phyloP scores from a whole-genome alignment of 2,113 vertebrate species.

The Erythrolamprus reginae region DNA sequence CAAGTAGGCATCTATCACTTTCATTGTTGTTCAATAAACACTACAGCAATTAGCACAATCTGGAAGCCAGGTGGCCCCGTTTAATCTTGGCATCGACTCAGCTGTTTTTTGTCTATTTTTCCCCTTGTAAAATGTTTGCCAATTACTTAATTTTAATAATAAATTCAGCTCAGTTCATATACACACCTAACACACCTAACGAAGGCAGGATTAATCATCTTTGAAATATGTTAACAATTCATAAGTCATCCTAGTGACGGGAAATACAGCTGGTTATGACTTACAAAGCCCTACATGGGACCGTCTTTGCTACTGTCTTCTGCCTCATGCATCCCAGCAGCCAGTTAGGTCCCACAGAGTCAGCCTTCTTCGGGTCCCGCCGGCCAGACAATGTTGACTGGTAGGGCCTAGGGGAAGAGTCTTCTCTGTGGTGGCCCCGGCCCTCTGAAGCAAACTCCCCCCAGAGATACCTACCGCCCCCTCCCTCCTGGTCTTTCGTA shows the following conservation, averaged over 20 bases:
- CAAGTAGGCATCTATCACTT: not conserved
- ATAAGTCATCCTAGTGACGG: not conserved
- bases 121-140: not conserved
- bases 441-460: too few species aligned
- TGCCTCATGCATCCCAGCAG: too few species aligned
- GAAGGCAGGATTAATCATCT: not conserved
- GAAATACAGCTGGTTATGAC: too few species aligned
- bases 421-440: too few species aligned
- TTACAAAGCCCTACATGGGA: too few species aligned
- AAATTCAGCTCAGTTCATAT: not conserved
- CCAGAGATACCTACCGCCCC: too few species aligned
- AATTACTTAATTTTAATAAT: not conserved
- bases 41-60: not conserved
- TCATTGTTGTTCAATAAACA: slow-evolving; percentile 18
- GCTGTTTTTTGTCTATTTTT: not conserved
- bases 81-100: not conserved
- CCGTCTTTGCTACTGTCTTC: too few species aligned
- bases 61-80: not conserved
- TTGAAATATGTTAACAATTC: not conserved
- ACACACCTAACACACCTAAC: not conserved
- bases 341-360: too few species aligned
- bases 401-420: too few species aligned
- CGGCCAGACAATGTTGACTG: too few species aligned
- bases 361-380: too few species aligned
- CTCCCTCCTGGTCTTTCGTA: too few species aligned